Conservation (phyloP, 1,140 invertebrate species). For the Dreissena polymorpha region DNA sequence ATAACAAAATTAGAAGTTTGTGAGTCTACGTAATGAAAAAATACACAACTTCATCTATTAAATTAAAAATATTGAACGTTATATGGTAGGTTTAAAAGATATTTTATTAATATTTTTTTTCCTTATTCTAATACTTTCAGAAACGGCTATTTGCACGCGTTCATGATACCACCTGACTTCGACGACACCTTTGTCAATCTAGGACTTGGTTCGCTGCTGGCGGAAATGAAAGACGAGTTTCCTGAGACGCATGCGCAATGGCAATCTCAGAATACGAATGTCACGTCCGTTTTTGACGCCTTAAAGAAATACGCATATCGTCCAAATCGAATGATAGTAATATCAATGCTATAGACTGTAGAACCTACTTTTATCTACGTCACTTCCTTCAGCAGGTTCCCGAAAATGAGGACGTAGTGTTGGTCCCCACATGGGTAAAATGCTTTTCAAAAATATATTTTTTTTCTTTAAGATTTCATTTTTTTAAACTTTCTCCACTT, state of each 20-base stretch:
- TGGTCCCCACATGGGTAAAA: slow-evolving; percentile 73
- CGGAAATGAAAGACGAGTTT: slow-evolving; percentile 53
- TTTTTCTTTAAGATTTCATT: too few relatives aligned
- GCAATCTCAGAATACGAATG: slow-evolving; percentile 63
- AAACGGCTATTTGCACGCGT: slow-evolving; percentile 58
- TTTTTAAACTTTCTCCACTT: too few relatives aligned
- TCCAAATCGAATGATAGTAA: slow-evolving; percentile 66
- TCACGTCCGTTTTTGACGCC: slow-evolving; percentile 66
- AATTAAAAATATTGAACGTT: too few relatives aligned
- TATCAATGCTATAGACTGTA: slow-evolving; percentile 71
- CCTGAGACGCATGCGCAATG: slow-evolving; percentile 57
- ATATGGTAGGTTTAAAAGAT: too few relatives aligned
- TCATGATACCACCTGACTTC: slow-evolving; percentile 76
- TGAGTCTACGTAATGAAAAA: too few relatives aligned
- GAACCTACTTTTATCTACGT: slow-evolving; percentile 71
- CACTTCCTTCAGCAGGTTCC: slow-evolving; percentile 62
- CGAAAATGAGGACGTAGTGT: slow-evolving; percentile 61
- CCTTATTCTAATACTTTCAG: too few relatives aligned
- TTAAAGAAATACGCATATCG: slow-evolving; percentile 71
- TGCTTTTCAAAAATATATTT: too few relatives aligned
- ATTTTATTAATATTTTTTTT: too few relatives aligned
- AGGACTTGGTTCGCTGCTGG: slow-evolving; percentile 68
- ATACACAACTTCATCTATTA: too few relatives aligned
- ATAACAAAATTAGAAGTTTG: too few relatives aligned
- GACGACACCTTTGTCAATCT: slow-evolving; percentile 77